These are phyloP conservation scores for Gracilinanus agilis DNA, from an alignment of 2,113 vertebrate species.

Conservation along the genomic window DNA sequence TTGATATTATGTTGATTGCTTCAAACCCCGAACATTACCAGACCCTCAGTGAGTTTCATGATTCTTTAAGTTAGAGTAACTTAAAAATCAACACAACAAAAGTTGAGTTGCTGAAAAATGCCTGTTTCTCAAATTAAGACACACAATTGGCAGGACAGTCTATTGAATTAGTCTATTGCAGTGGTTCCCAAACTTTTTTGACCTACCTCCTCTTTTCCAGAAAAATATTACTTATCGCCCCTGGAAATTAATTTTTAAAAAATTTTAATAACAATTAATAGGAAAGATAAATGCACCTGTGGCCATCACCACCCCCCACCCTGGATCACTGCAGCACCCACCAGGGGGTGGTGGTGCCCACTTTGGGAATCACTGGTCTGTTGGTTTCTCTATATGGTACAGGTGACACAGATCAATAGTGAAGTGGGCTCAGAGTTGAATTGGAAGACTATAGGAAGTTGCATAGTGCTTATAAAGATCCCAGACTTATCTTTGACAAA, in stretches of 20 bases:
- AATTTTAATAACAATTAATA: no score
- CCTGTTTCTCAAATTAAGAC: neutral
- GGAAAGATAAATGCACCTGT: no score
- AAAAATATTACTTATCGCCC: no score
- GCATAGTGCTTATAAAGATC: neutral
- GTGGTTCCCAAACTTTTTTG: no score
- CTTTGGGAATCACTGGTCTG: no score
- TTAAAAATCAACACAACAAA: neutral
- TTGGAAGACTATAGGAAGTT: neutral
- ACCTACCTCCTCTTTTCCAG: no score
- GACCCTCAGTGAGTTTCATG: neutral
- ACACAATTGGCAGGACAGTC: neutral
- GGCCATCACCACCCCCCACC: no score
- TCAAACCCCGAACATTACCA: neutral
- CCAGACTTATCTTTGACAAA: neutral
- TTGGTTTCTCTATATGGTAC: neutral
- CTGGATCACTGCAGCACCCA: no score
- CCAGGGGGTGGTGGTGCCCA: no score
- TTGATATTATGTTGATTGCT: neutral
- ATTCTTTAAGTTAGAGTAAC: neutral
- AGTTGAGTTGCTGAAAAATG: neutral
- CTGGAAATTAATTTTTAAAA: no score
- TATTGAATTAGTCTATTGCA: neutral
- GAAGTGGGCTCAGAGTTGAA: neutral
- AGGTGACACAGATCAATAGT: neutral